Base-by-base conservation (phyloP, 1,140 invertebrate species). In the Penaeus japonicus region DNA sequence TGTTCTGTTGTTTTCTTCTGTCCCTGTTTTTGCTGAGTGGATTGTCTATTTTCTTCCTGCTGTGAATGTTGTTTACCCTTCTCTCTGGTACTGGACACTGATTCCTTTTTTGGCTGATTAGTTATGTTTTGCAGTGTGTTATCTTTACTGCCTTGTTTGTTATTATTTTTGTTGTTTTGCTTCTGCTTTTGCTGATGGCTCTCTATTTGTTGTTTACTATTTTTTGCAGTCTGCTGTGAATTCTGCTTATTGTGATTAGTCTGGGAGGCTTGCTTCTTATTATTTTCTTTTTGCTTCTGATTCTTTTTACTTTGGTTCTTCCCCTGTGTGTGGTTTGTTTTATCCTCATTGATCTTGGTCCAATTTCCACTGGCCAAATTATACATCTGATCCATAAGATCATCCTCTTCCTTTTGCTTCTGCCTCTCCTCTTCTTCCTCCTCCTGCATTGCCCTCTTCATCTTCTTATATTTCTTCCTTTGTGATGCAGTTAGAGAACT, bases 371-470 rank as follows among this genome's bases (percentile, higher is more conserved):
- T 89, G n/a, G 89, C 85, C 35, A 90, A 62, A 59, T 89, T 84
- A 65, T 90, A 90, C 82, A 90, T 85, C 65, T 89, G 90, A 82
- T 90, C 90, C 90, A 90, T 90, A 12, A 90, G 65, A 39, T 90
- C 90, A 83, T 90, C 90, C 59, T 90, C 90, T 55, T 90, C 90
- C 30, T 86, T 80, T 47, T 90, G 89, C 39, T 65, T 75, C 65
- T 86, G 89, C 53, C 84, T 85, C 47, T 81, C 89, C 24, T 65
- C 88, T 80, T 88, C 86, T 82, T 85, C 78, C 59, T 90, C 85
- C 27, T 90, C 78, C 39, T 87, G 79, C 7, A 90, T 27, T 10
- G 85, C 80, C 47, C 87, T 90, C 80, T 87, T 86, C 55, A 77
- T 87, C 65, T 89, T 89, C 59, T 90, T 90, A 35, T 87, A 90